Percentiles rank a stretch among this genome's conserved stretches.
These are phyloP conservation scores for Thysanoteuthis rhombus DNA, from an alignment of 2,888 invertebrate genomes.

Conservation along the genomic window DNA sequence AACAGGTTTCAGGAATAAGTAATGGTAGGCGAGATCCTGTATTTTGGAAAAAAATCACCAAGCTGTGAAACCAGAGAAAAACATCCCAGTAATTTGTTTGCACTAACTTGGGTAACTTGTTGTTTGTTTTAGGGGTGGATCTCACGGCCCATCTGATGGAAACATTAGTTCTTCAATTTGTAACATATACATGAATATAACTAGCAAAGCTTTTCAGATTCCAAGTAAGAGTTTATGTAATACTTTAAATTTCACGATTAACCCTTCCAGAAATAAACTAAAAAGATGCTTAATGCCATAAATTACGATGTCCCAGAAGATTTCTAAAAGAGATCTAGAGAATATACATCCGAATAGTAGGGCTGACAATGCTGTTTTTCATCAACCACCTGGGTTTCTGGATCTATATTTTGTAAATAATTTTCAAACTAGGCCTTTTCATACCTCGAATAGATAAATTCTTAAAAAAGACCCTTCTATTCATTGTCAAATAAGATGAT, in stretches of 20 bases:
- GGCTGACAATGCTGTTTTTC: no score
- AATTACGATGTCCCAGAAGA: no score
- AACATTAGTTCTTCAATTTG: neutral
- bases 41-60: neutral
- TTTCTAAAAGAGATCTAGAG: no score
- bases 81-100: neutral
- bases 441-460: no score
- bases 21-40: neutral
- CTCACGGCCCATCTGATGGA: neutral
- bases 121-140: neutral
- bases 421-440: no score
- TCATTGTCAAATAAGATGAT: no score
- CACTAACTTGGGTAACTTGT: neutral
- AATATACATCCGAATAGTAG: no score
- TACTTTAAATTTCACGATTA: neutral
- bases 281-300: no score
- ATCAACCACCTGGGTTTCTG: no score
- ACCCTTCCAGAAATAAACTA: neutral
- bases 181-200: neutral
- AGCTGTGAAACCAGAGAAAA: slow-evolving; percentile 12
- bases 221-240: neutral
- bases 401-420: no score
- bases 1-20: neutral
- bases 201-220: neutral
- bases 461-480: no score